Evolutionary conservation across 1,140 invertebrate genomes (phyloP).

Genomic region (Leguminivora glycinivorella): DNA sequence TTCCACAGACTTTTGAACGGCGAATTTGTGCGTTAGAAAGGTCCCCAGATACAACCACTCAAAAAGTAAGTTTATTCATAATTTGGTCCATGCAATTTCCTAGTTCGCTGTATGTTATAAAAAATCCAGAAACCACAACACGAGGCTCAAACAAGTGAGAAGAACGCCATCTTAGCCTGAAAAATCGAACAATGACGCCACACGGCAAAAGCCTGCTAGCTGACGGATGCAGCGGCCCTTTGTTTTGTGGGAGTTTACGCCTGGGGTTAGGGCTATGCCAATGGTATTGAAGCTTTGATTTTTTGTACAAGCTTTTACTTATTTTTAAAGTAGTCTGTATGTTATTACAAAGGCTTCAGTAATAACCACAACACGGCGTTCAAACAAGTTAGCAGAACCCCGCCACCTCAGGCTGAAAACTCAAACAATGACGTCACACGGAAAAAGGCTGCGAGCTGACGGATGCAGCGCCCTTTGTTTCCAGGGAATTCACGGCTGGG

Average conservation of each 20-base stretch:
- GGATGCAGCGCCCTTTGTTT: constrained; percentile 3
- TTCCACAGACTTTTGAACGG: no score
- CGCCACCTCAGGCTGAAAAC: neutral
- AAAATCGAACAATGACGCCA: constrained; percentile 5
- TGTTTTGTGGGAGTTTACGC: neutral
- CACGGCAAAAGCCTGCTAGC: neutral
- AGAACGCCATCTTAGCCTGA: neutral
- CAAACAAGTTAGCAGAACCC: neutral
- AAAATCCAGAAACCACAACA: neutral
- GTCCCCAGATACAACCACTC: no score
- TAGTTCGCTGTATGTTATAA: no score
- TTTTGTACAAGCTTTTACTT: no score
- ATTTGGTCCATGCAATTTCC: no score
- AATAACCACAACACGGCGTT: neutral
- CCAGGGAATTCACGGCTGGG: neutral
- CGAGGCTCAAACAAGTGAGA: neutral
- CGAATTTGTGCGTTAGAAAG: no score
- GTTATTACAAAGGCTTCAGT: no score
- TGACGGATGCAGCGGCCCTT: constrained; percentile 1
- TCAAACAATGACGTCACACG: constrained; percentile 4
- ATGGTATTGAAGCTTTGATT: neutral
- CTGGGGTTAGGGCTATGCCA: neutral
- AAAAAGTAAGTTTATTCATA: no score
- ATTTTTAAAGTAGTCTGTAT: no score
- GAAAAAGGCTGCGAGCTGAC: constrained; percentile 1